These are phyloP conservation scores for Onychostoma macrolepis DNA, from an alignment of 2,113 vertebrate genomes.

Conservation along the genomic window DNA sequence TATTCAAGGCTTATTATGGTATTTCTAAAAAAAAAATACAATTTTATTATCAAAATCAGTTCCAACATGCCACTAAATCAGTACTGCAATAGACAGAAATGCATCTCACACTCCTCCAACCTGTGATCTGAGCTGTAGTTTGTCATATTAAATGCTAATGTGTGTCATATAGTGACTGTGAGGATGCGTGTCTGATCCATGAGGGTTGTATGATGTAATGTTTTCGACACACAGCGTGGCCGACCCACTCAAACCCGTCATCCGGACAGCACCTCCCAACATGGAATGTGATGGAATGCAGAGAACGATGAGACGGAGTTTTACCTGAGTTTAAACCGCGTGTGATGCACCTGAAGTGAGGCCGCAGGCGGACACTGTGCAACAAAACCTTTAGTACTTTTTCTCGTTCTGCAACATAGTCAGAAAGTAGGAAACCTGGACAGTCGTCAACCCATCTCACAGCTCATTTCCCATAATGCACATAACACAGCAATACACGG, in stretches of 20 bases:
- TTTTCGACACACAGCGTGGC: conserved; percentile 7
- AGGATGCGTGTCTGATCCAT: neutral
- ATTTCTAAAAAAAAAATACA: neutral
- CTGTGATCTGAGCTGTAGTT: too few species aligned
- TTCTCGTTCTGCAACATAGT: conserved; percentile 66
- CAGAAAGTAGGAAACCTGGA: conserved; percentile 84
- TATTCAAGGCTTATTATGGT: neutral
- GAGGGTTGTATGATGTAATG: neutral
- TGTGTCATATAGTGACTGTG: neutral
- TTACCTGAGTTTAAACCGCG: conserved; percentile 97
- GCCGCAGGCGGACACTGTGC: conserved; percentile 85
- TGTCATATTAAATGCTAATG: too few species aligned
- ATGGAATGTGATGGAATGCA: conserved; percentile 77
- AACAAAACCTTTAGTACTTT: conserved; percentile 57
- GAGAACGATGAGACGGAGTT: conserved; percentile 66
- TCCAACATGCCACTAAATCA: neutral
- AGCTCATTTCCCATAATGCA: conserved; percentile 80
- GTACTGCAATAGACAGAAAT: too few species aligned
- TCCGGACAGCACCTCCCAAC: conserved; percentile 76
- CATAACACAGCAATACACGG: conserved; percentile 86
- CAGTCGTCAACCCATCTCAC: conserved; percentile 84
- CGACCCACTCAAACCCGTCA: conserved; percentile 3
- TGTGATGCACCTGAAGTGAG: conserved; percentile 92
- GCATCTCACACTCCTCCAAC: too few species aligned
- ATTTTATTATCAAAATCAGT: neutral